Evolutionary conservation across 1,140 invertebrate species (phyloP).

Genomic region (Yoshiicerus persimilis): DNA sequence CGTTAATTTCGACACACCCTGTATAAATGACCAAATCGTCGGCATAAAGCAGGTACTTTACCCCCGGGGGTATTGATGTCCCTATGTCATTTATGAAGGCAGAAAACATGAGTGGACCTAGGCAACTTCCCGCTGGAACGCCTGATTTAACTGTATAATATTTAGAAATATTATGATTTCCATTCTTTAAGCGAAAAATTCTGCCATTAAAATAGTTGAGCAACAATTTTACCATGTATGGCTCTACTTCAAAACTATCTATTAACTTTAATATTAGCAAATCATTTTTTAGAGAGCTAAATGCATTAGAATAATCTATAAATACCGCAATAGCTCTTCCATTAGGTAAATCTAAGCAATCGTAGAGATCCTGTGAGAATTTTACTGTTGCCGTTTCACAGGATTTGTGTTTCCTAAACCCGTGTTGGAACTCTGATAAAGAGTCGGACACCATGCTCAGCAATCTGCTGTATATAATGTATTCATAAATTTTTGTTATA

Average conservation of each 20-base stretch:
- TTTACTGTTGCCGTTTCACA: too few species aligned
- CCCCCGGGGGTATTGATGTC: too few species aligned
- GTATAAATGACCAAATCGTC: too few species aligned
- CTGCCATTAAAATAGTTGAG: neutral
- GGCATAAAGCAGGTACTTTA: too few species aligned
- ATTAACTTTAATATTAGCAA: too few species aligned
- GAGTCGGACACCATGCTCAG: neutral
- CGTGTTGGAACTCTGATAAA: neutral
- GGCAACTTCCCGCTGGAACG: neutral
- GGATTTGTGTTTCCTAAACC: too few species aligned
- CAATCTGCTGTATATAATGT: neutral
- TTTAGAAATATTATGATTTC: neutral
- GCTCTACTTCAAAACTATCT: neutral
- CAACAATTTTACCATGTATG: neutral
- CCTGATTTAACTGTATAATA: neutral
- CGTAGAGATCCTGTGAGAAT: too few species aligned
- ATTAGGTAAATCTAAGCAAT: too few species aligned
- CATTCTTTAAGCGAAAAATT: neutral
- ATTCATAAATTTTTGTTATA: neutral
- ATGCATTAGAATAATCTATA: too few species aligned
- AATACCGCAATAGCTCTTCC: too few species aligned
- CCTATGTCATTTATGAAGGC: too few species aligned
- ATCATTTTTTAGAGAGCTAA: too few species aligned
- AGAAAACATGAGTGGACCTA: neutral
- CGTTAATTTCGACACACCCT: neutral